phyloP scores from a whole-genome alignment of 2,888 invertebrate genomes.

The Gryllus longicercus region DNA sequence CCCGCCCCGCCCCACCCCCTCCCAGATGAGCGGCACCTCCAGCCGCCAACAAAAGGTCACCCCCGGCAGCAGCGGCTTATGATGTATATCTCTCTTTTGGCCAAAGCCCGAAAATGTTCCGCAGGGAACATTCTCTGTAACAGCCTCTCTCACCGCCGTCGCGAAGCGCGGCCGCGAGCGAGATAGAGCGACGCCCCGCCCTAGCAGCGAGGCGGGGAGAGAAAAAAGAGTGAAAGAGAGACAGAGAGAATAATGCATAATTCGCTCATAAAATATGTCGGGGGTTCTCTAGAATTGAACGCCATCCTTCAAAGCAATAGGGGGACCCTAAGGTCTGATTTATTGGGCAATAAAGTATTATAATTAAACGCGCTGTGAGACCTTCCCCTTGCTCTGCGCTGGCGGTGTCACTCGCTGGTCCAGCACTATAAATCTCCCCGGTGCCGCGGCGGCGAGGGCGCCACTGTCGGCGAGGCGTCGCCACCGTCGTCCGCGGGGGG shows the following conservation, averaged over 20 bases:
- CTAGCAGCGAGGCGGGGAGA: background rate
- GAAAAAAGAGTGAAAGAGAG: constrained; percentile 30
- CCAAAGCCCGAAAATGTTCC: constrained; percentile 40
- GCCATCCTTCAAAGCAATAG: constrained; percentile 57
- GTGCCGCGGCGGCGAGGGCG: constrained; percentile 41
- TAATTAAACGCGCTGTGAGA: constrained; percentile 65
- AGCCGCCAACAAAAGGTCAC: background rate
- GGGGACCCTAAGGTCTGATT: constrained; percentile 52
- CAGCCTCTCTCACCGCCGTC: constrained; percentile 40
- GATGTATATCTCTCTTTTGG: constrained; percentile 34
- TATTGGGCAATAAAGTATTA: constrained; percentile 77
- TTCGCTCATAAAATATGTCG: constrained; percentile 67
- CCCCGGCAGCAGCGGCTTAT: constrained; percentile 25
- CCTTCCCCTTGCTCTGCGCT: constrained; percentile 39
- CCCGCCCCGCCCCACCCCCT: background rate
- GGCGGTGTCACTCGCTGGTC: constrained; percentile 50
- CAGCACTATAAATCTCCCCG: constrained; percentile 47
- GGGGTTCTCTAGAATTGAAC: constrained; percentile 63
- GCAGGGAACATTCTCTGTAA: constrained; percentile 43
- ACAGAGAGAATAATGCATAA: constrained; percentile 49
- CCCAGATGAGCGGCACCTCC: background rate
- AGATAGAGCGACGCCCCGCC: background rate
- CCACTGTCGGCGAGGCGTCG: constrained; percentile 45
- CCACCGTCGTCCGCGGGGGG: constrained; percentile 46
- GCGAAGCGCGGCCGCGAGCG: background rate